phyloP scores from a whole-genome alignment of 2,797 vertebrate species.

The Myotis pilosus region DNA sequence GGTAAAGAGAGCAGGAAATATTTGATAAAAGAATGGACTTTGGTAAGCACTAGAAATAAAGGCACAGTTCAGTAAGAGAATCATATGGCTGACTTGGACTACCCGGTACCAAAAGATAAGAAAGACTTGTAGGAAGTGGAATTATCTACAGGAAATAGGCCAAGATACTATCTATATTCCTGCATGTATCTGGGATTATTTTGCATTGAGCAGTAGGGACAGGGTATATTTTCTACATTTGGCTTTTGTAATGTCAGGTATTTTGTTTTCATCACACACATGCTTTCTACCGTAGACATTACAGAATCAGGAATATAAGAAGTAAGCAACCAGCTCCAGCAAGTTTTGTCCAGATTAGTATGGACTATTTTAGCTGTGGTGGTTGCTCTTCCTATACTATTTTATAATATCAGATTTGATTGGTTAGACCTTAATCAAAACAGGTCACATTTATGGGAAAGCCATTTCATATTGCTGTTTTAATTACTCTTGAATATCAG shows the following conservation, averaged over 20 bases:
- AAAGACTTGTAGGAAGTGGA: not conserved
- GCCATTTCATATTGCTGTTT: not conserved
- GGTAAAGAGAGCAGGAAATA: not conserved
- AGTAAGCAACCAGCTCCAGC: not conserved
- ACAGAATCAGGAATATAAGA: not conserved
- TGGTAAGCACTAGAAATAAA: not conserved
- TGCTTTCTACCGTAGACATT: not conserved
- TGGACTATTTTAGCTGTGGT: not conserved
- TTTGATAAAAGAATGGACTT: not conserved
- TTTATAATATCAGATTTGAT: not conserved
- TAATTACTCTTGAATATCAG: not conserved
- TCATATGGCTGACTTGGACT: not conserved
- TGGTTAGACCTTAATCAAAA: not conserved
- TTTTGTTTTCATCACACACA: not conserved
- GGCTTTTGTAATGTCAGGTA: not conserved
- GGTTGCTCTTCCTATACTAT: not conserved
- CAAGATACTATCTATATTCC: accelerated
- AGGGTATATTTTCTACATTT: not conserved
- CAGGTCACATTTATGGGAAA: not conserved
- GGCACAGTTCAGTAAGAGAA: not conserved
- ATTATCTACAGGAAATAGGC: not conserved
- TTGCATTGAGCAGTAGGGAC: not conserved
- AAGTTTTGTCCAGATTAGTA: not conserved
- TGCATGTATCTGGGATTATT: not conserved
- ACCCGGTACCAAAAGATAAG: not conserved